Evolutionary conservation across 1,140 invertebrate species (phyloP), one percentile per base, ranked within the genome.

Genomic region (Cydia pomonella): DNA sequence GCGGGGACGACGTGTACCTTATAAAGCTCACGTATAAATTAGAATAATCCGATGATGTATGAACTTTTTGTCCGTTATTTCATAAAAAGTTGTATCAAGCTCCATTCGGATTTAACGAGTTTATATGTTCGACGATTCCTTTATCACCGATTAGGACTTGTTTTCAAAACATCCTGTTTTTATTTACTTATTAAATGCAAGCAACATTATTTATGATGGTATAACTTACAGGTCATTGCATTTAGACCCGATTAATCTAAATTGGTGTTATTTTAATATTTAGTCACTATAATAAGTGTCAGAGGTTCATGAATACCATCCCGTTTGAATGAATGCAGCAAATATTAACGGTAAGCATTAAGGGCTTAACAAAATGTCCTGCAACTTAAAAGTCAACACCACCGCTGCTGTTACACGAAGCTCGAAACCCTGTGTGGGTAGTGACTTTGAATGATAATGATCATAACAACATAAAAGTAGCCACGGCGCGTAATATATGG

Each of bases 401-500:
- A 33, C 64, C 64, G 64, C 64, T 72, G 44, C 23, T 6, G 71
- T n/a, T 27, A 50, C 62, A 50, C 27, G 25, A 66, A 63, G 21
- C 50, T 18, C 63, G 27, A 25, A 66, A 1, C 64, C 76, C 82
- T 77, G 80, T 87, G 89, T 88, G 85, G 87, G 87, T 80, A 77
- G 84, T 86, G 85, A 88, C 84, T 85, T 86, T 88, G 87, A 88
- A 86, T 89, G 86, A 90, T 89, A 90, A 90, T 90, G 84, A 88
- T 87, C 86, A 85, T 89, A 87, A 86, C 80, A 90, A 87, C 85
- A 87, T 89, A 90, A 91, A 91, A 88, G 87, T 92, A 85, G 84
- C 87, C 85, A 88, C 82, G 76, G 80, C 72, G 75, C 84, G 84
- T 88, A 87, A 90, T 89, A 89, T 89, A 87, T 86, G 84, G 87